Base-by-base conservation (phyloP, 35 echinoderm and acorn worm genomes). In the Apostichopus californicus region DNA sequence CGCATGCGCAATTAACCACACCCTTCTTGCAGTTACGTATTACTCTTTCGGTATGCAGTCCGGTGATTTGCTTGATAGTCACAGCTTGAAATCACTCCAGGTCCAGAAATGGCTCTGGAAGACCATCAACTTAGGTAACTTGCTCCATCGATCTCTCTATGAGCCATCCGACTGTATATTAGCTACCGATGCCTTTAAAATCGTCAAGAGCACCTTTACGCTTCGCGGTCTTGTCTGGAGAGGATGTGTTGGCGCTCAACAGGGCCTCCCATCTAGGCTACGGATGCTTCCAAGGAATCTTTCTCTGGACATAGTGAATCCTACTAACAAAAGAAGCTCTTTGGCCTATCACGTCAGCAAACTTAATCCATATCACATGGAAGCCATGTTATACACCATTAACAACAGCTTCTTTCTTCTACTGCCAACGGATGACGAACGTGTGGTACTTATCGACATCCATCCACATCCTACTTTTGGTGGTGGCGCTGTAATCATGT, bases 31-130 rank as follows among this genome's bases (percentile, higher is more conserved):
- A 2, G 86, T 87, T 21, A 87, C 86, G 5, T 87, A 59, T 12
- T 87, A 87, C 58, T 66, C 25, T 21, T 87, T 87, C 20, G 86
- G 86, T n/a, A 12, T 87, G 22, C 86, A 87, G 57, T 87, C 86
- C 11, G 86, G 86, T 24, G 86, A 87, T 25, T n/a, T 65, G 8
- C 8, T 87, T 5, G 26, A 87, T 34, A 26, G 57, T n/a, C 20
- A 24, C 64, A 17, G 25, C 86, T 18, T 87, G 0, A 17, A 65
- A 46, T 87, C 86, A 17, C 23, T 22, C n/a, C 6, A 1, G 4
- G 12, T 87, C 86, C 54, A 71, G 59, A 87, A 71, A 68, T 87
- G 86, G 86, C 57, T 87, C 64, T 87, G 86, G 86, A 87, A 87
- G 57, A 87, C 86, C 24, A 66, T 18, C 25, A 58, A n/a, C 59